phyloP scores from a whole-genome alignment of 2,113 vertebrate genomes.

The Ascaphus truei region DNA sequence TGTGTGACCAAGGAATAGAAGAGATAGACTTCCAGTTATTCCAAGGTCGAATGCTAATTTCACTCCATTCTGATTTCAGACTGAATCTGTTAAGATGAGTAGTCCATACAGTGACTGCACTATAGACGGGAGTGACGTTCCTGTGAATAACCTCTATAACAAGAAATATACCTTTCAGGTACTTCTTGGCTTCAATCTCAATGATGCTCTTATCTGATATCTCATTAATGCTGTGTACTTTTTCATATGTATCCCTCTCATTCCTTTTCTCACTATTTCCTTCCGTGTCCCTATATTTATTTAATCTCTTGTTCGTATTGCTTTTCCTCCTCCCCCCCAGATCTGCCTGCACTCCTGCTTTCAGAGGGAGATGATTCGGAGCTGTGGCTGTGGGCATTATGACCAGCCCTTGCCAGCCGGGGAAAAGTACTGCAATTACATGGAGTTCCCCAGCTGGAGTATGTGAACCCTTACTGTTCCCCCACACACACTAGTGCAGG shows the following conservation, averaged over 20 bases:
- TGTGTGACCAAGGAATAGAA: too few relatives aligned
- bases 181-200: too few relatives aligned
- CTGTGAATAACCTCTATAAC: slow-evolving; percentile 63
- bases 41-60: too few relatives aligned
- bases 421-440: slow-evolving; percentile 71
- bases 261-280: too few relatives aligned
- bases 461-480: slow-evolving; percentile 40
- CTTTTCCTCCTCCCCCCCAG: slow-evolving; percentile 41
- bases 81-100: slow-evolving; percentile 64
- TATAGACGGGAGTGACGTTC: slow-evolving; percentile 58
- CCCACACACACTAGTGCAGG: not conserved
- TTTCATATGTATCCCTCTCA: too few relatives aligned
- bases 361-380: slow-evolving; percentile 67
- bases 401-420: slow-evolving; percentile 56
- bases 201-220: too few relatives aligned
- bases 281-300: too few relatives aligned
- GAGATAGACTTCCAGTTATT: too few relatives aligned
- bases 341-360: slow-evolving; percentile 77
- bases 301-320: not conserved
- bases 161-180: slow-evolving; percentile 73
- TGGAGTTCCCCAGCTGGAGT: slow-evolving; percentile 73
- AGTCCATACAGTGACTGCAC: slow-evolving; percentile 73
- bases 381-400: slow-evolving; percentile 68
- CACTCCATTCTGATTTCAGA: slow-evolving; percentile 50
- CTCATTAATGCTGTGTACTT: too few relatives aligned